Conservation (phyloP, 35 echinoderm and acorn worm species). For the Patiria miniata region DNA sequence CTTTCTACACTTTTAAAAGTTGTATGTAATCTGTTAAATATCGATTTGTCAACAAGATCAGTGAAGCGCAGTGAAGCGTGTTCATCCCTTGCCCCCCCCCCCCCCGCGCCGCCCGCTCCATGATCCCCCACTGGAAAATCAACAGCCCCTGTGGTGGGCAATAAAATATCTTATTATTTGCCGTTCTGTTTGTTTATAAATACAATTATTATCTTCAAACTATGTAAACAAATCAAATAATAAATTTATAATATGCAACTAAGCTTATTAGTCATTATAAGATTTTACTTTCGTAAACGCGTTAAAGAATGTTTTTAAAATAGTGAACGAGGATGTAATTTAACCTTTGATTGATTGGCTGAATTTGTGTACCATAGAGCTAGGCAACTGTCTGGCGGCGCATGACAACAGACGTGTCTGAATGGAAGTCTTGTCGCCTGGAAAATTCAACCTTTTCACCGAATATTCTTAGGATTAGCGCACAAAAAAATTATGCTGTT, state of each 20-base stretch:
- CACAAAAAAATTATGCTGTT: too few relatives aligned
- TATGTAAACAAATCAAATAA: too few relatives aligned
- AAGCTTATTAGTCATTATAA: neutral
- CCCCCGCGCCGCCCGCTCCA: too few relatives aligned
- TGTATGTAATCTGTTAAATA: too few relatives aligned
- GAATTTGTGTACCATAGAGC: slow-evolving; percentile 22
- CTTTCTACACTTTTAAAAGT: too few relatives aligned
- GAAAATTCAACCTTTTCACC: neutral
- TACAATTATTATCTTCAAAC: too few relatives aligned
- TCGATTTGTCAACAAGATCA: too few relatives aligned
- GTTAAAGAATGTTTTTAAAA: neutral
- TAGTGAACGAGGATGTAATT: neutral
- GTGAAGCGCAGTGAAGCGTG: too few relatives aligned
- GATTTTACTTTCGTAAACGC: neutral
- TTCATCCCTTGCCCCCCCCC: too few relatives aligned
- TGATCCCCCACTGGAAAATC: neutral
- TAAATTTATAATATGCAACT: neutral
- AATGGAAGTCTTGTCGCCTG: neutral
- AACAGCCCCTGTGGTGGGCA: neutral
- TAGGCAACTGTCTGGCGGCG: neutral
- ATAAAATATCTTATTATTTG: neutral
- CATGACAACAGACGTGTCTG: slow-evolving; percentile 9
- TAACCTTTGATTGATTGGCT: slow-evolving; percentile 10
- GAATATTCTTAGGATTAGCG: too few relatives aligned
- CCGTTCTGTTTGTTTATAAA: too few relatives aligned